These are phyloP conservation scores for Heliangelus exortis DNA, from an alignment of 2,797 vertebrate genomes.

Conservation along the genomic window DNA sequence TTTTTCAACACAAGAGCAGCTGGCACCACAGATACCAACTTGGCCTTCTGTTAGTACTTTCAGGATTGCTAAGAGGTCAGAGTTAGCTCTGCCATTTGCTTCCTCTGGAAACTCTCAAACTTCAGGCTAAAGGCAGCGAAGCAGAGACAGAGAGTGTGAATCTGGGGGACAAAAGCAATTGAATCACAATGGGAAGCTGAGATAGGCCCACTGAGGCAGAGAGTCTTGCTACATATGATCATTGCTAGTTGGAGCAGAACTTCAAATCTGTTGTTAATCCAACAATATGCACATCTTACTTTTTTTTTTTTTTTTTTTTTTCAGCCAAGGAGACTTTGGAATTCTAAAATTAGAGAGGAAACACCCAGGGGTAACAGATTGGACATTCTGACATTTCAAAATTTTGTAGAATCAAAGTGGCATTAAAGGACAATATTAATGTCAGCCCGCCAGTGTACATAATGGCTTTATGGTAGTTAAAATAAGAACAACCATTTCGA, in stretches of 20 bases:
- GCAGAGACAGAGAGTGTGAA: too few species aligned
- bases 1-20: too few species aligned
- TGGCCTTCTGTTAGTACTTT: too few species aligned
- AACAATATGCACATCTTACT: accelerated
- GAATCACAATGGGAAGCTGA: too few species aligned
- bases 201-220: too few species aligned
- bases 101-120: too few species aligned
- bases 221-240: too few species aligned
- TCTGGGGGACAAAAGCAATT: too few species aligned
- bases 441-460: accelerated
- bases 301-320: not conserved
- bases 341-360: not conserved
- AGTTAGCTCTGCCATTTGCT: too few species aligned
- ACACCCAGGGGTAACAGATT: not conserved
- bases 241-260: not conserved
- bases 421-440: not conserved
- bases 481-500: not conserved
- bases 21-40: too few species aligned
- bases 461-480: not conserved
- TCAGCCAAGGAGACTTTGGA: accelerated
- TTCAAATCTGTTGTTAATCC: not conserved
- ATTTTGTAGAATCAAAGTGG: accelerated
- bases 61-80: too few species aligned
- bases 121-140: too few species aligned
- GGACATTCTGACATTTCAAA: not conserved